These are phyloP conservation scores for Forbesichthys papilliferus DNA, from an alignment of 2,113 vertebrate species.

Conservation along the genomic window DNA sequence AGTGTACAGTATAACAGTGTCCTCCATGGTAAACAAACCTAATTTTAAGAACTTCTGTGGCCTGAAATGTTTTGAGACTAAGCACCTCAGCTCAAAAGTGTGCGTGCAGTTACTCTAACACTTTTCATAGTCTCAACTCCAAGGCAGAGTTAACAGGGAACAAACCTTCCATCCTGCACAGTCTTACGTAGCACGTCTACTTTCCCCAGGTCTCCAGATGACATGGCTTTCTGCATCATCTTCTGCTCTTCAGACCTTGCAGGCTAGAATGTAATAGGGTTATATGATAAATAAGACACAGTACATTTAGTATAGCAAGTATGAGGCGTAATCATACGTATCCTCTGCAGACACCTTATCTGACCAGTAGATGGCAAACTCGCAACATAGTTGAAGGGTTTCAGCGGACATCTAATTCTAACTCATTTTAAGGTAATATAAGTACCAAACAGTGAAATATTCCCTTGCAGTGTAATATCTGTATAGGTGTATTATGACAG, in stretches of 20 bases:
- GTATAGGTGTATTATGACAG: neutral
- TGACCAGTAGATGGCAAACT: constrained; percentile 60
- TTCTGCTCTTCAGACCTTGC: constrained; percentile 73
- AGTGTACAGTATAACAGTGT: neutral
- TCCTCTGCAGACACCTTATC: neutral
- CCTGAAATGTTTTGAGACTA: neutral
- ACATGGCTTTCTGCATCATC: constrained; percentile 88
- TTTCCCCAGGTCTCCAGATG: constrained; percentile 89
- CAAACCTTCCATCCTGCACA: constrained; percentile 87
- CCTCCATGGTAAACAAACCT: neutral
- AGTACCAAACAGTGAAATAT: neutral
- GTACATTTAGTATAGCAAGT: neutral
- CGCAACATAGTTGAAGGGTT: constrained; percentile 6
- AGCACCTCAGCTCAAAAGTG: neutral
- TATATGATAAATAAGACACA: constrained; percentile 9
- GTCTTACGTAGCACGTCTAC: constrained; percentile 77
- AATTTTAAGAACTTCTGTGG: neutral
- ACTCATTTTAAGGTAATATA: neutral
- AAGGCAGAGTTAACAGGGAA: neutral
- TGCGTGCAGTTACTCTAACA: no score
- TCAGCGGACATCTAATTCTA: neutral
- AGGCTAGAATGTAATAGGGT: constrained; percentile 71
- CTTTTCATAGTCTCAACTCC: no score
- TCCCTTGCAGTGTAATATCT: neutral
- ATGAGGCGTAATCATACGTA: neutral